Conservation (phyloP, 2,113 vertebrate species). For the Neoarius graeffei region DNA sequence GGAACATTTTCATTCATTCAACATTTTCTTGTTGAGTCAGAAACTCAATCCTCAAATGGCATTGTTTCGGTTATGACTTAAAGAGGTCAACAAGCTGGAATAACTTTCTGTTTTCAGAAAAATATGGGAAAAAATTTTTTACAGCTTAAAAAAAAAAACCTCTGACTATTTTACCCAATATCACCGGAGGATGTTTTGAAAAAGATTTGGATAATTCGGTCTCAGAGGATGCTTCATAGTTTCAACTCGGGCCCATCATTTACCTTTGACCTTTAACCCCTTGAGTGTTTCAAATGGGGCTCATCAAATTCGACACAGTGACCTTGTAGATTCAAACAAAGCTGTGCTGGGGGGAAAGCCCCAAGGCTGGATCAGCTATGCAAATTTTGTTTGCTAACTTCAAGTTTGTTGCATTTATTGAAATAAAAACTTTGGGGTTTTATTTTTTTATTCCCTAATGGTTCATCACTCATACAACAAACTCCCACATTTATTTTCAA, state of each 20-base stretch:
- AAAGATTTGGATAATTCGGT: conserved; percentile 59
- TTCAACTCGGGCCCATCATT: conserved; percentile 55
- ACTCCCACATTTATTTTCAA: background rate
- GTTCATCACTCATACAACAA: background rate
- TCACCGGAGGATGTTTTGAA: conserved; percentile 61
- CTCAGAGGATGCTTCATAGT: conserved; percentile 60
- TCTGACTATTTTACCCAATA: background rate
- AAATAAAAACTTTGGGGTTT: background rate
- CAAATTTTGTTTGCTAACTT: background rate
- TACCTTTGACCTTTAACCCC: conserved; percentile 63
- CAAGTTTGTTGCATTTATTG: background rate
- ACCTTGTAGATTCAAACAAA: background rate
- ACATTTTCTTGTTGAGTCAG: background rate
- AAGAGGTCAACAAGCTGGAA: background rate
- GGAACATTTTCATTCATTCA: background rate
- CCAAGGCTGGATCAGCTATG: background rate
- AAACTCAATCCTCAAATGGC: background rate
- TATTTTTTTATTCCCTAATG: background rate
- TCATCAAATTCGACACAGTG: conserved; percentile 38
- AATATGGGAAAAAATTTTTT: background rate
- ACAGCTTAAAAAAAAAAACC: background rate
- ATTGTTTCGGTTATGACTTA: background rate
- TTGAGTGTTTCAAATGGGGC: conserved; percentile 38
- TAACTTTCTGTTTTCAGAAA: conserved; percentile 5
- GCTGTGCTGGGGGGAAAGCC: background rate